Base-by-base conservation (phyloP, 2,113 vertebrate genomes). In the Brachypteracias leptosomus region DNA sequence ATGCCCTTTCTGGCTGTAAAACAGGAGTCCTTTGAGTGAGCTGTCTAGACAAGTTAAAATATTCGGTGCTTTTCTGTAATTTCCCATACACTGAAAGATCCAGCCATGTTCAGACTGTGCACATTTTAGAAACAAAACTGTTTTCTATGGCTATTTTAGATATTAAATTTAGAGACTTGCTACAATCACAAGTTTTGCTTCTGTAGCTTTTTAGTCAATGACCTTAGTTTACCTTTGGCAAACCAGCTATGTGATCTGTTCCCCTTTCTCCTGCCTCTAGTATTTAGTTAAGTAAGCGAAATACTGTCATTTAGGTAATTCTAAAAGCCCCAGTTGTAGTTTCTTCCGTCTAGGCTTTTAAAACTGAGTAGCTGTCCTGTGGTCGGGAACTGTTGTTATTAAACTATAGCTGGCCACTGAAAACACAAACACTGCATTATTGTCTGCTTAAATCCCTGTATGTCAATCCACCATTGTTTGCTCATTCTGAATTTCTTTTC, bases 21-120 rank as follows among this genome's bases (percentile, higher is more conserved):
- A 88, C 96, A 95, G 85, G 95, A 96, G 89, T 96, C 95, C 89
- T 97, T 96, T 98, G 95, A 97, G 88, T 92, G 95, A 58, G 89
- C 91, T 97, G 97, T 98, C 97, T 98, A 97, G 95, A 97, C 97
- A 57, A 96, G 94, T 70, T 90, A 95, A 97, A 95, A 97, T 94
- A 97, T 97, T 97, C 97, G 80, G 82, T 94, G 89, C 95, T 97
- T 94, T 85, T 93, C 83, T 88, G 75, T 63, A 17, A 88, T 85
- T 95, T 65, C 96, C 93, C 83, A 76, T 65, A 55, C 35, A 47
- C 54, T 85, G 58, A 74, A 81, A 84, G 77, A 67, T 55, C 47
- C 59, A 66, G 49, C 85, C 89, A 33, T 81, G 72, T 93, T 82
- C 85, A 68, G 38, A 47, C 31, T 96, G 44, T 28, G 26, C 86